phyloP scores from a whole-genome alignment of 2,113 vertebrate genomes.

The Sula dactylatra region DNA sequence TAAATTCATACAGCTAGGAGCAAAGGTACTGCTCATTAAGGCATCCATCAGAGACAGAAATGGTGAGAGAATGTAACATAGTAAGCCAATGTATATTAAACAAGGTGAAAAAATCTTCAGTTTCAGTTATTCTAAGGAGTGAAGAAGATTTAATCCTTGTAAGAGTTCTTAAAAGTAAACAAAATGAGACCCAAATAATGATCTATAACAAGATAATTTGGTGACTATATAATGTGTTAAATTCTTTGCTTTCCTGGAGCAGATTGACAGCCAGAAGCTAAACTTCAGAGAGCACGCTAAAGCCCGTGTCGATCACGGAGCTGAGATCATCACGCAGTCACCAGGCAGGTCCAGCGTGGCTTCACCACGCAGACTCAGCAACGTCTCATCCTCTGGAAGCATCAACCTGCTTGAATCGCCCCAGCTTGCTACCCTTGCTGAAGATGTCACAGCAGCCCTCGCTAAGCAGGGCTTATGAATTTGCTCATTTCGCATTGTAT shows the following conservation, averaged over 20 bases:
- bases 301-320: constrained; percentile 93
- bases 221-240: neutral
- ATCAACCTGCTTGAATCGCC: constrained; percentile 95
- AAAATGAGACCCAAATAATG: neutral
- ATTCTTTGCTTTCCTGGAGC: constrained; percentile 34
- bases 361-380: constrained; percentile 90
- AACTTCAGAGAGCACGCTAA: constrained; percentile 89
- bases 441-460: constrained; percentile 95
- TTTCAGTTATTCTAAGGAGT: neutral
- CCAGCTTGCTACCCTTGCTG: constrained; percentile 92
- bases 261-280: constrained; percentile 97
- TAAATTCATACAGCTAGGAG: neutral
- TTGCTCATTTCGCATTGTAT: constrained; percentile 60
- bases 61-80: neutral
- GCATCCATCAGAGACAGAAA: neutral
- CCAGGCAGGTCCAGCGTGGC: constrained; percentile 85
- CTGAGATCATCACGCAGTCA: constrained; percentile 90
- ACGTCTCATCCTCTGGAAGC: constrained; percentile 94
- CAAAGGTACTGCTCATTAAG: neutral
- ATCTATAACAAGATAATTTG: rapidly evolving
- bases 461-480: constrained; percentile 99
- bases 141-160: neutral
- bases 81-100: neutral
- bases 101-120: neutral
- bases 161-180: neutral